These are phyloP conservation scores for Gambusia yucatana DNA, from an alignment of 2,797 vertebrate species.

Conservation along the genomic window DNA sequence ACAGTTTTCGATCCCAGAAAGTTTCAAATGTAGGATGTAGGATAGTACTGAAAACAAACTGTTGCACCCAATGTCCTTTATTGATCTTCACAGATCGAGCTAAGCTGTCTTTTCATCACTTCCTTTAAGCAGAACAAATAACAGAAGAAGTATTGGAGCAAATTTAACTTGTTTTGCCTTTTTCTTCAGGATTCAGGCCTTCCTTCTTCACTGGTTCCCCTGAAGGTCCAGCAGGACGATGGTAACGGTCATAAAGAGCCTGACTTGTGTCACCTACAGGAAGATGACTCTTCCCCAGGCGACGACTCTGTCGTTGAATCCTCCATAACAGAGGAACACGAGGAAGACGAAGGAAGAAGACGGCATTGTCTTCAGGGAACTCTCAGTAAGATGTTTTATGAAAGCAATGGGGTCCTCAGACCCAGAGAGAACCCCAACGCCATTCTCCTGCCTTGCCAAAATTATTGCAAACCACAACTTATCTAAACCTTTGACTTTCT, in stretches of 20 bases:
- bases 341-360: slow-evolving; percentile 55
- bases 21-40: too few species aligned
- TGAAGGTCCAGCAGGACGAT: slow-evolving; percentile 68
- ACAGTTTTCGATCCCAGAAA: too few species aligned
- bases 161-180: slow-evolving; percentile 8
- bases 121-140: background rate
- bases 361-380: slow-evolving; percentile 85
- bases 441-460: slow-evolving; percentile 82
- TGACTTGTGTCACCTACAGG: slow-evolving; percentile 38
- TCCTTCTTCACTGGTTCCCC: slow-evolving; percentile 72
- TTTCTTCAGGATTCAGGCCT: slow-evolving; percentile 71
- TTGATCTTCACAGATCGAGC: too few species aligned
- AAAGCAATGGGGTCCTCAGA: slow-evolving; percentile 86
- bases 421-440: slow-evolving; percentile 86
- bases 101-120: too few species aligned
- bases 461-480: slow-evolving; percentile 64
- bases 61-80: too few species aligned
- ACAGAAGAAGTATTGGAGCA: background rate
- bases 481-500: slow-evolving; percentile 48
- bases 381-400: slow-evolving; percentile 88
- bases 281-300: slow-evolving; percentile 19
- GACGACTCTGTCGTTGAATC: slow-evolving; percentile 45
- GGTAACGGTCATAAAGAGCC: slow-evolving; percentile 42
- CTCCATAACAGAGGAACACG: slow-evolving; percentile 39
- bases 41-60: too few species aligned